Percentiles rank a stretch among this genome's conserved stretches.
phyloP scores from a whole-genome alignment of 2,113 vertebrate genomes.

The Mormyrus lacerda region DNA sequence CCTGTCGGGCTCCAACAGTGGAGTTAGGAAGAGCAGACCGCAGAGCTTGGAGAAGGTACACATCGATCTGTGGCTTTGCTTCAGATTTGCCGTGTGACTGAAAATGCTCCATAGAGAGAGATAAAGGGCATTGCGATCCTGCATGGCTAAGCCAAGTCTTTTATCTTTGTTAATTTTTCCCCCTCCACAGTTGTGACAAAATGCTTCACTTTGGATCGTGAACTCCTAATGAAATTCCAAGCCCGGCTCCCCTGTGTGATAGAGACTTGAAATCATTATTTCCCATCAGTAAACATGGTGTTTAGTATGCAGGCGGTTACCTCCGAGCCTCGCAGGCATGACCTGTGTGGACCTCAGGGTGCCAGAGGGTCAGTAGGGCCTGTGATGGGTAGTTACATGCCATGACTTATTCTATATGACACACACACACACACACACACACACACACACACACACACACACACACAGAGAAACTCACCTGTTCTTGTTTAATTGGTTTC shows the following conservation, averaged over 20 bases:
- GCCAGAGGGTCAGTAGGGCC: neutral
- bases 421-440: neutral
- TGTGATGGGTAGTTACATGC: neutral
- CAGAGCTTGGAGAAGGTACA: neutral
- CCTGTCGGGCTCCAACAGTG: neutral
- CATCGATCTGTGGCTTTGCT: neutral
- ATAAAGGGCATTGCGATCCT: neutral
- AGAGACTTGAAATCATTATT: neutral
- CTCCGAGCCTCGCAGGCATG: neutral
- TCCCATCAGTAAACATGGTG: neutral
- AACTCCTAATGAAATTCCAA: neutral
- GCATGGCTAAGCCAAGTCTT: neutral
- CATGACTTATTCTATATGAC: neutral
- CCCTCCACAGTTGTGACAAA: neutral
- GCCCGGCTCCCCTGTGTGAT: neutral
- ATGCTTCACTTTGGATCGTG: neutral
- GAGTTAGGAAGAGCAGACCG: neutral
- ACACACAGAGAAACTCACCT: neutral
- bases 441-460: neutral
- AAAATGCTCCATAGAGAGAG: neutral
- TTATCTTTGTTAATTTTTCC: neutral
- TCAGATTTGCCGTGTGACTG: neutral
- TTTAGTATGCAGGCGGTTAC: neutral
- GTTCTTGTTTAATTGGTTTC: slow-evolving; percentile 44
- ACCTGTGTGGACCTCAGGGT: neutral